Base-by-base conservation (phyloP, 2,113 vertebrate genomes). In the Trematocara marginatum region DNA sequence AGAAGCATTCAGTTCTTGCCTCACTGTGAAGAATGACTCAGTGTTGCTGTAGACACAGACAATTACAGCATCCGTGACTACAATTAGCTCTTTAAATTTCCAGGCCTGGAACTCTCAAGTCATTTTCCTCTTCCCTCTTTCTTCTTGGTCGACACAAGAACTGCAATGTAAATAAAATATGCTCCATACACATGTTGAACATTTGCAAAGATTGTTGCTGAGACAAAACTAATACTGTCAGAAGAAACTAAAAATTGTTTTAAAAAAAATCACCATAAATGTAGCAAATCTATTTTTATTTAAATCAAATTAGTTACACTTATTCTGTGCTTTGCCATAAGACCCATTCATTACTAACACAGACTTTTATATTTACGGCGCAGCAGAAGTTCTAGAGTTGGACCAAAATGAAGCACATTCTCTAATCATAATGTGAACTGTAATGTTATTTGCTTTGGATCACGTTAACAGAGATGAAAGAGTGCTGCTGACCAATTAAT, bases 381-480 rank as follows among this genome's bases (percentile, higher is more conserved):
- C 45, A 76, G 10, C 71, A 51, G 45, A 76, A 34, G 45, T 76
- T 76, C 26, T 49, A 31, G 16, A 76, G 45, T 51, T 76, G 71
- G 71, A 51, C 10, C 45, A 76, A 76, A 76, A 76, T 34, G 64
- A 80, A 29, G 23, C 66, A 74, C 85, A 74, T 81, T 89, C 88
- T 85, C 88, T 78, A 85, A 81, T 89, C 86, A 82, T 87, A 92
- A 89, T 81, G 83, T 85, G 79, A 42, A 57, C 59, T 34, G 23
- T 76, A 76, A 76, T 76, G 71, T 34, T 76, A 76, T 91, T 93
- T 92, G 86, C 83, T 89, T 91, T 93, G 86, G 87, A 90, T 83
- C 64, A 61, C 49, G 86, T 86, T 84, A 69, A 81, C 54, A 82
- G 83, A 89, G 92, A 94, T 93, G 89, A 89, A 94, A 93, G 90